These are phyloP conservation scores for Saccostrea glomerata DNA, from an alignment of 1,140 invertebrate genomes.

Conservation along the genomic window DNA sequence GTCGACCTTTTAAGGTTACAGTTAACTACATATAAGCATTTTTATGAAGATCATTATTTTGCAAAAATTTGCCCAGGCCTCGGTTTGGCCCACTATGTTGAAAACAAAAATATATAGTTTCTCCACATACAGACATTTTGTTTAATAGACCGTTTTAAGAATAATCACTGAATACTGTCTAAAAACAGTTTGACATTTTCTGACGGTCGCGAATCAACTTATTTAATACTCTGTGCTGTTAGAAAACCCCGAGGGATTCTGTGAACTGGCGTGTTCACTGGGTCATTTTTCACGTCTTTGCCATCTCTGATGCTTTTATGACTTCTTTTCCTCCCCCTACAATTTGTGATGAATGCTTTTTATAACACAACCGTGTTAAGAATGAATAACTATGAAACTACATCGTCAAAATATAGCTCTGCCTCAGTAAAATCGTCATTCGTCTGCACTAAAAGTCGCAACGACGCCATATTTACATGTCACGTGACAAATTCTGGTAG, in stretches of 20 bases:
- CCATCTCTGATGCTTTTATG: constrained; percentile 11
- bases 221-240: too few relatives aligned
- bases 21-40: too few relatives aligned
- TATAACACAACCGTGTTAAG: background rate
- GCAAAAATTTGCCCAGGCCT: too few relatives aligned
- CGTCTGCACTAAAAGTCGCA: background rate
- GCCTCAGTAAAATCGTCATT: background rate
- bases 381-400: background rate
- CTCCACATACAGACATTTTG: too few relatives aligned
- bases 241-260: background rate
- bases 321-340: constrained; percentile 16
- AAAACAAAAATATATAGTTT: too few relatives aligned
- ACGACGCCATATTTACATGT: background rate
- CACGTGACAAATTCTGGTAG: background rate
- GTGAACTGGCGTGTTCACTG: background rate
- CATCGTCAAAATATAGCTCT: background rate
- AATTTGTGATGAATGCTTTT: background rate
- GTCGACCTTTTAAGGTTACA: too few relatives aligned
- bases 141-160: too few relatives aligned
- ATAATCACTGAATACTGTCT: too few relatives aligned
- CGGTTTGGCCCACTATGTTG: too few relatives aligned
- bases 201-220: too few relatives aligned
- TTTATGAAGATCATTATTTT: too few relatives aligned
- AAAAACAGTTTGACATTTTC: too few relatives aligned
- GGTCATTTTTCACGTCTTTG: constrained; percentile 17